These are phyloP conservation scores for Ceyx cyanopectus DNA, from an alignment of 2,113 vertebrate genomes.

Conservation along the genomic window DNA sequence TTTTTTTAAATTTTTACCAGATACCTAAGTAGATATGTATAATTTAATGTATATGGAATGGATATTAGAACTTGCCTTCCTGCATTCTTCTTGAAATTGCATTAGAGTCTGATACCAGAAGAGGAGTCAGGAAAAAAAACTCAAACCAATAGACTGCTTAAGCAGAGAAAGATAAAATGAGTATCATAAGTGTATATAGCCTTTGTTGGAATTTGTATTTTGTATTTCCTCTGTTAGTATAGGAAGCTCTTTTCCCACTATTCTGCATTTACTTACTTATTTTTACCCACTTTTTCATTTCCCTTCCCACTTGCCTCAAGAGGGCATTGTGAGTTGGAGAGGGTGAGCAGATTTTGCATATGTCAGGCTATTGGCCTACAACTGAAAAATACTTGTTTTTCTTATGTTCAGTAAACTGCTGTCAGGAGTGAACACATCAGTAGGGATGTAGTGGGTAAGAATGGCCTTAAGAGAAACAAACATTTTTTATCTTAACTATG, in stretches of 20 bases:
- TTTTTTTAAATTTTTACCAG: background rate
- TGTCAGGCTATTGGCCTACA: background rate
- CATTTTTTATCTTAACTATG: constrained; percentile 40
- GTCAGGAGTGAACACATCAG: background rate
- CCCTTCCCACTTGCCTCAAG: background rate
- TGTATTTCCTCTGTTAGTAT: background rate
- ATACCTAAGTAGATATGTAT: background rate
- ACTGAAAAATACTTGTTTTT: background rate
- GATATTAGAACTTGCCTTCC: background rate
- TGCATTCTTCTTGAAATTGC: background rate
- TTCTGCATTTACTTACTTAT: background rate
- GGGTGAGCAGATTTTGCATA: background rate
- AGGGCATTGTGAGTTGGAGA: background rate
- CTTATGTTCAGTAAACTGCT: background rate
- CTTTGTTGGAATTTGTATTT: background rate
- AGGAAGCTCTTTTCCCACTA: background rate
- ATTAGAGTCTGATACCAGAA: background rate
- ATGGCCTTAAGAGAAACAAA: background rate
- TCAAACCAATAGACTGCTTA: background rate
- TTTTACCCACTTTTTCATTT: background rate
- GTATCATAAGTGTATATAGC: fast-evolving
- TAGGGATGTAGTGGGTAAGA: background rate
- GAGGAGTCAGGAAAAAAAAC: background rate
- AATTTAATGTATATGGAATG: background rate
- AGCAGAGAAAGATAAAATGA: background rate